phyloP scores from a whole-genome alignment of 2,113 vertebrate species.

The Onychostoma macrolepis region DNA sequence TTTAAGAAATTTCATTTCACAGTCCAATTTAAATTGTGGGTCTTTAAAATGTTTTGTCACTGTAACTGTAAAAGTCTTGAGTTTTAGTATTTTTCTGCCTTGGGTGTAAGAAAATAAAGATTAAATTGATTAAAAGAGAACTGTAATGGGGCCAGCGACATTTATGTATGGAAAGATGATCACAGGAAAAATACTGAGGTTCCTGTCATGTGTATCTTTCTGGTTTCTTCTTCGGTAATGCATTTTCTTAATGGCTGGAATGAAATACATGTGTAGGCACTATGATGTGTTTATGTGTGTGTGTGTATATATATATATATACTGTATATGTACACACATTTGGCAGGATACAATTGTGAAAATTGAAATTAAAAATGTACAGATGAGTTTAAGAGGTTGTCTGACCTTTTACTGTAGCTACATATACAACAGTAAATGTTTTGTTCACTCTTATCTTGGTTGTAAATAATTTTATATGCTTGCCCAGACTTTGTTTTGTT shows the following conservation, averaged over 20 bases:
- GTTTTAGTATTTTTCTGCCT: conserved; percentile 98
- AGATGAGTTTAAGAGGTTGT: conserved; percentile 83
- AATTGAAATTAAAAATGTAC: conserved; percentile 88
- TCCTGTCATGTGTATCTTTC: conserved; percentile 92
- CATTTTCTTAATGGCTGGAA: conserved; percentile 92
- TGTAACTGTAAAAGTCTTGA: conserved; percentile 99
- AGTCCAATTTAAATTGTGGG: conserved; percentile 97
- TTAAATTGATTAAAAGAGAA: conserved; percentile 65
- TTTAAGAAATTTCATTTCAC: conserved; percentile 82
- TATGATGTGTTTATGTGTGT: conserved; percentile 96
- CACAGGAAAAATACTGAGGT: conserved; percentile 77
- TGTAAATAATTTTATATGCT: conserved; percentile 89
- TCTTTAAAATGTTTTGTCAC: conserved; percentile 97
- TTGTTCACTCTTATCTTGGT: conserved; percentile 83
- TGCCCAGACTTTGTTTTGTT: conserved; percentile 64
- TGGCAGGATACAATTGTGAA: conserved; percentile 90
- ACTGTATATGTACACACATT: conserved; percentile 76
- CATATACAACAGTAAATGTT: conserved; percentile 78
- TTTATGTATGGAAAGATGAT: conserved; percentile 79
- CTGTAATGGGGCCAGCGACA: conserved; percentile 70
- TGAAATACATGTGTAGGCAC: conserved; percentile 91
- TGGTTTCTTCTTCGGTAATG: conserved; percentile 86
- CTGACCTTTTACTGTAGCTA: conserved; percentile 81
- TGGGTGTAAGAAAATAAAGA: conserved; percentile 89
- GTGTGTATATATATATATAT: conserved; percentile 89